These are phyloP conservation scores for Liparis tanakae DNA, from an alignment of 2,797 vertebrate genomes.

Conservation along the genomic window DNA sequence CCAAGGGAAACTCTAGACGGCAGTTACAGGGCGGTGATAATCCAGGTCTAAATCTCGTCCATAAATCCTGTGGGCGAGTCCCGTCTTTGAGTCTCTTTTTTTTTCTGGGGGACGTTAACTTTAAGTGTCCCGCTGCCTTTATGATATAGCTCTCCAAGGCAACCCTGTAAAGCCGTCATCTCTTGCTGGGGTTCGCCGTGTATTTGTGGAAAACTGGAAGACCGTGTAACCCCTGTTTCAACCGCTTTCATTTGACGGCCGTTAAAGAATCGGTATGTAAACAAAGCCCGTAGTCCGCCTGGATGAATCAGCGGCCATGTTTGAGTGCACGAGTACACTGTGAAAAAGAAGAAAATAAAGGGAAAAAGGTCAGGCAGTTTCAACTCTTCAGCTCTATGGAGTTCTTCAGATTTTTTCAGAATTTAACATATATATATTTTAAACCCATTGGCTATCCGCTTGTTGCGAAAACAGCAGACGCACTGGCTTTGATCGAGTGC, in stretches of 20 bases:
- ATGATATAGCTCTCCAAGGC: constrained; percentile 52
- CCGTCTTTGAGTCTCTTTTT: constrained; percentile 29
- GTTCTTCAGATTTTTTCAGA: neutral
- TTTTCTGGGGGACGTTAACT: constrained; percentile 57
- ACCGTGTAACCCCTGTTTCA: constrained; percentile 21
- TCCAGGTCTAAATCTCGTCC: constrained; percentile 66
- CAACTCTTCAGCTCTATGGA: neutral
- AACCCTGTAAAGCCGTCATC: constrained; percentile 35
- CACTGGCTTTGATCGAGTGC: neutral
- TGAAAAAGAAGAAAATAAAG: constrained; percentile 4
- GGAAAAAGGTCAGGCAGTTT: neutral
- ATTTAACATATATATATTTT: neutral
- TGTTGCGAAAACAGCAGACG: neutral
- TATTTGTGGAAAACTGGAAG: constrained; percentile 34
- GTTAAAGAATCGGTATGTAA: constrained; percentile 45
- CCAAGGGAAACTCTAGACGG: constrained; percentile 49
- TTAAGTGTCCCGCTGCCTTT: constrained; percentile 56
- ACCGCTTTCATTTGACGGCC: constrained; percentile 42
- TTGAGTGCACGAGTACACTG: constrained; percentile 10
- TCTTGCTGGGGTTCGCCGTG: constrained; percentile 37
- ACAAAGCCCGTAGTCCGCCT: constrained; percentile 34
- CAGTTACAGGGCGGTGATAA: constrained; percentile 63
- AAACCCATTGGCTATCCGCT: neutral
- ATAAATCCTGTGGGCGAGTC: constrained; percentile 66
- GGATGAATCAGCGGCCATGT: constrained; percentile 42